Base-by-base conservation (phyloP, 1,140 invertebrate species). In the Tigriopus japonicus region DNA sequence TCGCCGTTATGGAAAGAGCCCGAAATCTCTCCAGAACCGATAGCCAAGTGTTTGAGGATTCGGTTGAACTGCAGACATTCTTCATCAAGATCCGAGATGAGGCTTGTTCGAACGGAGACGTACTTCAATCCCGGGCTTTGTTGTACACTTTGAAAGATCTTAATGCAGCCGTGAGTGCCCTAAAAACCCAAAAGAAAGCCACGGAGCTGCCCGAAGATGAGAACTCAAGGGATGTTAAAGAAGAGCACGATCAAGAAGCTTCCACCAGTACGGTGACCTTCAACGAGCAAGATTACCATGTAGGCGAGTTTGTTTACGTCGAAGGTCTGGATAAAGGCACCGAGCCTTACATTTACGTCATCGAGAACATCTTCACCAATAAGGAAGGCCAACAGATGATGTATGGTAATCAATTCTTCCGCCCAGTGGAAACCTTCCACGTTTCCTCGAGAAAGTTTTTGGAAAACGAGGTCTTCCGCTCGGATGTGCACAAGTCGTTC, bases 371-470 rank as follows among this genome's bases (percentile, higher is more conserved):
- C 15, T 89, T 83, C 83, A 87, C 84, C 0, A 88, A 89, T 68
- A 75, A 80, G 10, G 83, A 84, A 55, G 28, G 28, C 28, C 28
- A 35, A 35, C 28, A 35, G 28, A 89, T 90, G 79, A 76, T 97
- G 49, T 86, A 90, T 68, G 92, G 87, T 14, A 88, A 86, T 68
- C 84, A 84, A 68, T 89, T 85, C 69, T 85, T 82, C 67, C 73
- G 86, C 69, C 79, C 70, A 52, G 88, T 88, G 0, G 93, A 98
- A 73, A 98, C 95, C 0, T 97, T 86, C 74, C 94, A 98, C 73
- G 78, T 94, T 2, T 84, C 90, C 6, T 92, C 88, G 1, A 78
- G 93, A 65, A 94, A 92, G 73, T 98, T 98, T 72, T 64, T 67
- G 63, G 70, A 73, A 24, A 66, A 94, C 71, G 93, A 98, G 72